Conservation (phyloP, 1,140 invertebrate genomes). For the Diprion similis region DNA sequence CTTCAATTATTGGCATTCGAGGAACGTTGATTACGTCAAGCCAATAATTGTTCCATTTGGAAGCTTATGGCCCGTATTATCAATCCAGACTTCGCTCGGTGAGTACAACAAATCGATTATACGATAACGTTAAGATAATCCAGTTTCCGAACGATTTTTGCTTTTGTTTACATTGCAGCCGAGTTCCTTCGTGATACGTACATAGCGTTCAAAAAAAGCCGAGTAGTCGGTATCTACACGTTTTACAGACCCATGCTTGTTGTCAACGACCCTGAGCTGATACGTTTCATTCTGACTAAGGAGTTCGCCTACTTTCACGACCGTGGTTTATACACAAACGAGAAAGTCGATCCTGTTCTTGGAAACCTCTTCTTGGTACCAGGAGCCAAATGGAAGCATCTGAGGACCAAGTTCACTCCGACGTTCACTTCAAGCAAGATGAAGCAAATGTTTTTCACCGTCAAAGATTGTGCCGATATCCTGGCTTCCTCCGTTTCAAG, state of each 20-base stretch:
- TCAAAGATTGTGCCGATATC: constrained; percentile 49
- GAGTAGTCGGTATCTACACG: constrained; percentile 52
- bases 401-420: constrained; percentile 63
- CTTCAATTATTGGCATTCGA: neutral
- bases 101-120: neutral
- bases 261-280: constrained; percentile 56
- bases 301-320: constrained; percentile 59
- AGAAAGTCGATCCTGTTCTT: constrained; percentile 57
- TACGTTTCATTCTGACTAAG: constrained; percentile 55
- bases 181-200: constrained; percentile 1
- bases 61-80: neutral
- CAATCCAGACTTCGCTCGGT: neutral
- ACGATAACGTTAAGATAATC: neutral
- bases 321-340: constrained; percentile 49
- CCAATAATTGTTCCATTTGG: neutral
- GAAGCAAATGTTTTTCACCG: constrained; percentile 62
- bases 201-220: constrained; percentile 1
- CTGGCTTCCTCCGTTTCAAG: constrained; percentile 37
- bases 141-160: neutral
- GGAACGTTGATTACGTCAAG: neutral
- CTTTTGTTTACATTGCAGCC: neutral
- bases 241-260: constrained; percentile 55
- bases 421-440: constrained; percentile 67
- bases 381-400: constrained; percentile 62
- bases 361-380: constrained; percentile 61